Conservation (phyloP, 1,140 invertebrate genomes). For the Drosophila punjabiensis region DNA sequence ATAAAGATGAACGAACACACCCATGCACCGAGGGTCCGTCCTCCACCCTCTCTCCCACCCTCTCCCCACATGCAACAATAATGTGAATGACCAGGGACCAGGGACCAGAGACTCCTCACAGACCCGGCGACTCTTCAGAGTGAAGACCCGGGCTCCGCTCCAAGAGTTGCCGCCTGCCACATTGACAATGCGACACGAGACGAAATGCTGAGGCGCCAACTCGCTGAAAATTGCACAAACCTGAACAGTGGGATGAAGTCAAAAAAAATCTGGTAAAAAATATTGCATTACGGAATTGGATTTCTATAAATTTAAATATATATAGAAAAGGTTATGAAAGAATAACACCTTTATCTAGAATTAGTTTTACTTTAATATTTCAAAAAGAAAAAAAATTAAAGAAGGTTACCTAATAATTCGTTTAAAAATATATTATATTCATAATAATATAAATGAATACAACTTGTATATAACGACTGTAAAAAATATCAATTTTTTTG, state of each 20-base stretch:
- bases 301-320: not conserved
- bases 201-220: constrained; percentile 14
- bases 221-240: constrained; percentile 10
- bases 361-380: not conserved
- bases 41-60: not conserved
- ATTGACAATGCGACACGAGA: constrained; percentile 34
- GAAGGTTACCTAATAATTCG: no score
- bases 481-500: no score
- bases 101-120: constrained; percentile 20
- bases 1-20: constrained; percentile 73
- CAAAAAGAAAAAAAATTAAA: no score
- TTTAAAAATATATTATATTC: no score
- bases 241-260: not conserved
- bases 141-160: constrained; percentile 25
- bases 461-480: no score
- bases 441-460: no score
- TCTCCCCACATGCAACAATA: constrained; percentile 56
- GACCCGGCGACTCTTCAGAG: constrained; percentile 13
- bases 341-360: not conserved
- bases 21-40: constrained; percentile 4
- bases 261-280: not conserved
- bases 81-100: constrained; percentile 72
- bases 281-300: not conserved
- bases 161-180: constrained; percentile 21
- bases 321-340: not conserved